Evolutionary conservation across 2,888 invertebrate genomes (phyloP).

Genomic region (Physocephala rufipes): DNA sequence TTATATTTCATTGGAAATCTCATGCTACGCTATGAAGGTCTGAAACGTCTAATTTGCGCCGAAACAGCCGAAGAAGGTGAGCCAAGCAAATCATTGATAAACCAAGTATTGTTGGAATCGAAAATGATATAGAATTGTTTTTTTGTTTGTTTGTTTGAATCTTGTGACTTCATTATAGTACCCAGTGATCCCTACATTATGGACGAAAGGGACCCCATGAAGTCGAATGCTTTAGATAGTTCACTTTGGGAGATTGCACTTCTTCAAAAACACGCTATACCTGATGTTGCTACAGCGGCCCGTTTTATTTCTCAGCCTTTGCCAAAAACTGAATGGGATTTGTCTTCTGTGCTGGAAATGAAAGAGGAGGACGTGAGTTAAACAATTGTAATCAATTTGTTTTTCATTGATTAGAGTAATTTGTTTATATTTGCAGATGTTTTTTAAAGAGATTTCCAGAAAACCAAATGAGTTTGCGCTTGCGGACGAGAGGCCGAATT

Average conservation of each 20-base stretch:
- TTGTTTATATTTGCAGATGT: slow-evolving; percentile 69
- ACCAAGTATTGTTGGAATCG: slow-evolving; percentile 2
- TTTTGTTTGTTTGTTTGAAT: background rate
- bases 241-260: slow-evolving; percentile 92
- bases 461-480: slow-evolving; percentile 79
- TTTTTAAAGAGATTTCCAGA: slow-evolving; percentile 80
- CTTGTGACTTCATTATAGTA: slow-evolving; percentile 41
- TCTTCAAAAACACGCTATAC: slow-evolving; percentile 77
- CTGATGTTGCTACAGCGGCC: slow-evolving; percentile 78
- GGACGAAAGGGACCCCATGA: slow-evolving; percentile 81
- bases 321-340: slow-evolving; percentile 75
- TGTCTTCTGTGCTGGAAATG: slow-evolving; percentile 73
- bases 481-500: slow-evolving; percentile 78
- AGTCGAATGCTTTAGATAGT: slow-evolving; percentile 85
- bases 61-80: slow-evolving; percentile 65
- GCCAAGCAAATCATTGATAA: no score
- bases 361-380: slow-evolving; percentile 71
- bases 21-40: slow-evolving; percentile 83
- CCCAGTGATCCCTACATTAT: slow-evolving; percentile 82
- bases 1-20: slow-evolving; percentile 87
- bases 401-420: background rate
- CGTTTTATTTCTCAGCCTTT: slow-evolving; percentile 74
- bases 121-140: no score
- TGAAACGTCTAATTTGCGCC: slow-evolving; percentile 74
- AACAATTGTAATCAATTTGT: slow-evolving; percentile 8